Base-by-base conservation (phyloP, 2,797 vertebrate genomes). In the Platalea minor region DNA sequence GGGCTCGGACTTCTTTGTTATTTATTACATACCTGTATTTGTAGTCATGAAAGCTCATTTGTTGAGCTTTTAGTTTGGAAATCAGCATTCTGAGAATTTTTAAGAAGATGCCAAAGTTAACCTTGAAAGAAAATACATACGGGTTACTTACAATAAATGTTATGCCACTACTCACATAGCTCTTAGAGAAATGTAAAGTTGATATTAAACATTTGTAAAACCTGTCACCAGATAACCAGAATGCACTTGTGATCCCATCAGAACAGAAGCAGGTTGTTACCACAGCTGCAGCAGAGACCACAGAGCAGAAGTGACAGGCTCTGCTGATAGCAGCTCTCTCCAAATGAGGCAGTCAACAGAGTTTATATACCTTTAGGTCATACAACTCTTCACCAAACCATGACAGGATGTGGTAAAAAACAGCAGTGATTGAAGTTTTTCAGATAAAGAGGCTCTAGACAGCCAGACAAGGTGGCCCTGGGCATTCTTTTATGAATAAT, bases 1-100 rank as follows among this genome's bases (percentile, higher is more conserved):
- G 3, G 14, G 4, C 9, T 69, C 21, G 7, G 19, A 53, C 4
- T 61, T 57, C 3, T 53, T 63, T 53, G 5, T 31, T 65, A 21
- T 65, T 43, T 46, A 11, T 48, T 60, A 86, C 97, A 74, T 97
- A 99, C 99, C 99, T 99, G 98, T 99, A 99, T 97, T 99, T 99
- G 97, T 99, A 99, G 97, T 99, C 99, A 21, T 98, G 98, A 85
- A 99, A 99, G 92, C 98, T 99, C 97, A 98, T 98, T 96, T 99
- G 99, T 94, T 99, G 98, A 51, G 99, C 99, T 97, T 99, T 99
- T 76, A 99, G 98, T 95, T 99, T 99, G 77, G 99, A 99, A 91
- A 99, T 98, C 88, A 99, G 96, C 97, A 99, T 98, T 97, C 98
- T 99, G 94, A 99, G 98, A 50, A 99, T 99, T 98, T 99, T 99